Base-by-base conservation (phyloP, 2,888 invertebrate species). In the Salticus scenicus region DNA sequence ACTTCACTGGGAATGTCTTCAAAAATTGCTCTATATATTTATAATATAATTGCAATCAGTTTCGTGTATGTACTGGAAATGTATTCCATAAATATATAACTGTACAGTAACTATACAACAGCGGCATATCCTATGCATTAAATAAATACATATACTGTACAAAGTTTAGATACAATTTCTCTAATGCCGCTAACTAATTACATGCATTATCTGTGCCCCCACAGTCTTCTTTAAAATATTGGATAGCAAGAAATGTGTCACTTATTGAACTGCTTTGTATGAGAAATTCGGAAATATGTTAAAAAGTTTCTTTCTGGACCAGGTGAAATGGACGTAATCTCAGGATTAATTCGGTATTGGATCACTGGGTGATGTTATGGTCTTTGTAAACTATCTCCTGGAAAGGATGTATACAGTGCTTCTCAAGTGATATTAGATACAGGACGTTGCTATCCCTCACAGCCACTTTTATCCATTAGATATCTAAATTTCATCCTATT, bases 141-240 rank as follows among this genome's bases (percentile, higher is more conserved):
- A 83, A 83, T 83, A 83, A 83, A 83, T 83, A 83, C 76, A 76
- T 70, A 41, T 71, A 76, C 82, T 83, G 82, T 83, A 83, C 82
- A 83, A 27, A 28, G n/a, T 37, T 57, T 76, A 51, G 12, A 64
- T 71, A 28, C 31, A 70, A 51, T 33, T 63, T 63, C 33, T 76
- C 71, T 76, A 83, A 27, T 76, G 71, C 76, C 66, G 76, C 82
- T 64, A 71, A 20, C 76, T 76, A 83, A 63, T 72, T 83, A 83
- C 76, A 67, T 76, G 63, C 70, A 82, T 17, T 57, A 33, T 42
- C 71, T 70, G 69, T 57, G 57, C 81, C 70, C n/a, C n/a, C 57
- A 37, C 27, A 28, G 42, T 70, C 42, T 70, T 24, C n/a, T 28
- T 70, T 42, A 42, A 57, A 57, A 57, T 57, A 57, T 57, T 24